Conservation (phyloP, 2,888 invertebrate species). For the Stegophylla sp. region DNA sequence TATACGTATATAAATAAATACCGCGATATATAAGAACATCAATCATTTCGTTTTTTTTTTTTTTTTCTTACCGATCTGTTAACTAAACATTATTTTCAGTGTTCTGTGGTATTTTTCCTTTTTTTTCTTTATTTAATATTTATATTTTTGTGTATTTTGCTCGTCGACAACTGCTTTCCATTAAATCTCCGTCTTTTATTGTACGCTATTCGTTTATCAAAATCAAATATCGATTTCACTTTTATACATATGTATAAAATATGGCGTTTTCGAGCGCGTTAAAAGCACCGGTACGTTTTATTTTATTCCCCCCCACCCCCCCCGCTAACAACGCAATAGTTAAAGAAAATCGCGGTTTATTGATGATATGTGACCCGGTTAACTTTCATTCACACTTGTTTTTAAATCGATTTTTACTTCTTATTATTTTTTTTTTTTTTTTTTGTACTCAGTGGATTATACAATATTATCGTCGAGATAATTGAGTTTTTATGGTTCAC, state of each 20-base stretch:
- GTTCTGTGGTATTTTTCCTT: no score
- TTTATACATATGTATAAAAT: no score
- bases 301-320: background rate
- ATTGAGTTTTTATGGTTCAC: no score
- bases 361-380: no score
- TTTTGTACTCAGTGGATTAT: no score
- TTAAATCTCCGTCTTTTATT: background rate
- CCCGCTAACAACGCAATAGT: no score
- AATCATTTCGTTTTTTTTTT: background rate
- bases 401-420: no score
- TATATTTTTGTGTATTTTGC: background rate
- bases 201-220: background rate
- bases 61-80: background rate
- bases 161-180: background rate
- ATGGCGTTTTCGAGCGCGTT: background rate
- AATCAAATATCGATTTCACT: background rate
- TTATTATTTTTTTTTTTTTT: no score
- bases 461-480: no score
- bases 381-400: no score
- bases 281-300: background rate
- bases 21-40: background rate
- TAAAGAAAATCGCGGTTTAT: no score
- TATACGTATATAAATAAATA: no score
- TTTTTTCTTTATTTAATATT: background rate
- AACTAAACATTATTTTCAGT: background rate